phyloP scores from a whole-genome alignment of 2,888 invertebrate genomes.

The Arctia plantaginis region DNA sequence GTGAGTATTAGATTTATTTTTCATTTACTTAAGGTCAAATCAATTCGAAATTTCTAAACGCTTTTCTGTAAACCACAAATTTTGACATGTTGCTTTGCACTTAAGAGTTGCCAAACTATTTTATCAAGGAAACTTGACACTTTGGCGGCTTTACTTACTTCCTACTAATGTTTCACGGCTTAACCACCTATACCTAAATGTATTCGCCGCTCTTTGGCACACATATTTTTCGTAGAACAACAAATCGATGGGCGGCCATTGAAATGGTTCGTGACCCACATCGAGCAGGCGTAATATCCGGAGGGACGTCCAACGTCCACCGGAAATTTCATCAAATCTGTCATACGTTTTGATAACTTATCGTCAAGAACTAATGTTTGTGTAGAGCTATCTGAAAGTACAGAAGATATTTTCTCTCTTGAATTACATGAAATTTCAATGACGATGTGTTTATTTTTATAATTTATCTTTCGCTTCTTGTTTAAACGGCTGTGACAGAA shows the following conservation, averaged over 20 bases:
- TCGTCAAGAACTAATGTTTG: conserved; percentile 48
- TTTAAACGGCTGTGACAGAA: neutral
- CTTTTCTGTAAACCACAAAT: no score
- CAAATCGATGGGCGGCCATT: conserved; percentile 42
- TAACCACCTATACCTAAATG: neutral
- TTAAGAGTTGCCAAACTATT: neutral
- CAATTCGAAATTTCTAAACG: no score
- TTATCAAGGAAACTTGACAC: neutral
- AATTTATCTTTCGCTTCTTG: neutral
- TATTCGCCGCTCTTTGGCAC: neutral
- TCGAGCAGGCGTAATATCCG: conserved; percentile 68
- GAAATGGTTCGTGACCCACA: conserved; percentile 46
- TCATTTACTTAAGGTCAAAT: no score
- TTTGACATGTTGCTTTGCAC: no score
- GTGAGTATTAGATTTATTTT: no score
- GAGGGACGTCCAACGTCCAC: conserved; percentile 41
- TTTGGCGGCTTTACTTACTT: neutral
- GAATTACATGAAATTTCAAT: neutral
- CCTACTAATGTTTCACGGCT: neutral
- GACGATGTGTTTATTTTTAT: neutral
- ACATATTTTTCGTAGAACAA: conserved; percentile 31
- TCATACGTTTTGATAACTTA: conserved; percentile 62
- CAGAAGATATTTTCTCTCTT: conserved; percentile 3
- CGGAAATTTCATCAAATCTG: conserved; percentile 75
- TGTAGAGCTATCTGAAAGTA: conserved; percentile 3